Percentiles rank a stretch among this genome's conserved stretches.
Conservation (phyloP, 2,888 invertebrate species). For the Eristalinus aeneus region DNA sequence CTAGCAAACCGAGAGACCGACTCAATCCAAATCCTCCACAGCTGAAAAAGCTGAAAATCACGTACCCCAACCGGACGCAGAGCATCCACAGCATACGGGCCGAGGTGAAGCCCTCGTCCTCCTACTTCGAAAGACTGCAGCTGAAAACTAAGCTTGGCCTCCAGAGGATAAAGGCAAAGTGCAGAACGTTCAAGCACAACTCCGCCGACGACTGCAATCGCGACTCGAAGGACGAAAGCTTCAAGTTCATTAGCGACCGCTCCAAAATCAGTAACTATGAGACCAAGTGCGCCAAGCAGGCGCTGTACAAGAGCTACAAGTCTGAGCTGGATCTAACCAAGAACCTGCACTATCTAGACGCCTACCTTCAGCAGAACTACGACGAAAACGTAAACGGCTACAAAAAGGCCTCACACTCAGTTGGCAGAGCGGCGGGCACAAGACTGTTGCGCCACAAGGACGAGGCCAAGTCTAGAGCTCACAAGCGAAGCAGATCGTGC, state of each 20-base stretch:
- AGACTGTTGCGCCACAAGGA: conserved; percentile 69
- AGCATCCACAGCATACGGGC: conserved; percentile 75
- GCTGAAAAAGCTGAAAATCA: conserved; percentile 77
- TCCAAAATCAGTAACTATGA: conserved; percentile 78
- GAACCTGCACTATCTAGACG: conserved; percentile 79
- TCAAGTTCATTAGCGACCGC: conserved; percentile 78
- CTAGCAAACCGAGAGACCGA: conserved; percentile 69
- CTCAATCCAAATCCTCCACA: conserved; percentile 73
- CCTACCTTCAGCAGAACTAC: conserved; percentile 80
- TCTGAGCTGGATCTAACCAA: conserved; percentile 80
- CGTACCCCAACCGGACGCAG: conserved; percentile 79
- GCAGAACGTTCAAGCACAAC: conserved; percentile 76
- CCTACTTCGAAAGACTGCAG: conserved; percentile 79
- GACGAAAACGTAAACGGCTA: conserved; percentile 76
- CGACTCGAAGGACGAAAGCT: conserved; percentile 78
- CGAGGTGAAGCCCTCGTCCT: conserved; percentile 60
- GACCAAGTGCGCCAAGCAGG: conserved; percentile 76
- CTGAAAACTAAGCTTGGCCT: conserved; percentile 79
- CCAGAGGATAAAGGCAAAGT: conserved; percentile 79
- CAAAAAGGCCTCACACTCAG: conserved; percentile 76
- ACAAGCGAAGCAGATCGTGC: conserved; percentile 77
- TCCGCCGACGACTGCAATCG: conserved; percentile 74
- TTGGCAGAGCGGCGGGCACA: conserved; percentile 75
- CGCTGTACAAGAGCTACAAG: conserved; percentile 80
- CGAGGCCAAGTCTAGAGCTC: conserved; percentile 59